These are phyloP conservation scores for Dascillus cervinus DNA, from an alignment of 2,888 invertebrate genomes.

Conservation along the genomic window DNA sequence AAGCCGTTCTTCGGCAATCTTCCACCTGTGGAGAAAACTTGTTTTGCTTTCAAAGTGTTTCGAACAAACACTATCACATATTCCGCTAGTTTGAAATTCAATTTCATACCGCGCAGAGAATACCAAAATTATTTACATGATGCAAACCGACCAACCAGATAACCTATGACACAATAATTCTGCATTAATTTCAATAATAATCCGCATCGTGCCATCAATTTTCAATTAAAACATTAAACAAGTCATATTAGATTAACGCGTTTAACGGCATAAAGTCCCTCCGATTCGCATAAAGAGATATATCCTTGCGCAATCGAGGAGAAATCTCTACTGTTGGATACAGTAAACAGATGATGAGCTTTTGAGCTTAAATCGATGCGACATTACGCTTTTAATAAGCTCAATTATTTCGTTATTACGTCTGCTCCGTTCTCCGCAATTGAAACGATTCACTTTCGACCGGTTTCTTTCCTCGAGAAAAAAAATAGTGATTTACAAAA, in stretches of 20 bases:
- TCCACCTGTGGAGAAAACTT: conserved; percentile 24
- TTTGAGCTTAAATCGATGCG: conserved; percentile 30
- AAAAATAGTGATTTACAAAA: background rate
- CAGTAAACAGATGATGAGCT: conserved; percentile 34
- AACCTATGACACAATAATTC: conserved; percentile 7
- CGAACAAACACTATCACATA: no score
- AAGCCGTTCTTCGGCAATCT: conserved; percentile 22
- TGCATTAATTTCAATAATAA: conserved; percentile 8
- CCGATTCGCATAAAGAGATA: no score
- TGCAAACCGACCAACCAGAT: no score
- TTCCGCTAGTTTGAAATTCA: no score
- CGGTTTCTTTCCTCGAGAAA: no score
- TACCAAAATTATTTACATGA: no score
- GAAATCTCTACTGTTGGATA: conserved; percentile 28
- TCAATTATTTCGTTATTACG: conserved; percentile 31
- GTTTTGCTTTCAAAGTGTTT: conserved; percentile 4
- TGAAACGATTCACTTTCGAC: no score
- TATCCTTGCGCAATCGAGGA: conserved; percentile 26
- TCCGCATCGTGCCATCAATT: conserved; percentile 7
- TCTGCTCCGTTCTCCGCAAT: conserved; percentile 13
- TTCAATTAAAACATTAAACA: conserved; percentile 7
- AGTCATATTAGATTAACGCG: conserved; percentile 6
- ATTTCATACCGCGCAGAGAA: no score
- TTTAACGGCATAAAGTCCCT: no score
- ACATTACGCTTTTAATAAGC: conserved; percentile 35